Base-by-base conservation (phyloP, 2,797 vertebrate species). In the Propithecus perrieri region DNA sequence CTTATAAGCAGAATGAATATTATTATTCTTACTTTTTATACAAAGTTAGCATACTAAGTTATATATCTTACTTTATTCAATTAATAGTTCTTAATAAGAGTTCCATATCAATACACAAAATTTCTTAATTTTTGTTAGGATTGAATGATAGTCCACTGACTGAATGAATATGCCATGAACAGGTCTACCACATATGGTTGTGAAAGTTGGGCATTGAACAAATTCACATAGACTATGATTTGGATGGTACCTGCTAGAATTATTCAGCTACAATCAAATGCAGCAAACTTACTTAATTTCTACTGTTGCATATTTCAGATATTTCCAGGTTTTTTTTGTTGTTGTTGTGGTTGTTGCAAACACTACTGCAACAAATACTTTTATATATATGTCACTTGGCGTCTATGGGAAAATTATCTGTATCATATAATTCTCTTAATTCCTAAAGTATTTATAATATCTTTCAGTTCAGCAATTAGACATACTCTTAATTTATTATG, bases 401-500 rank as follows among this genome's bases (percentile, higher is more conserved):
- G 57, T 86, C 11, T 92, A 10, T 43, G n/a, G 63, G 9, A 22
- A 79, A 88, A 55, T 81, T 81, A 65, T 83, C 24, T 81, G 33
- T 85, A 22, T 5, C 17, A 48, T 78, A 61, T 48, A 13, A 30
- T 59, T 89, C 7, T 75, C 17, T 72, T 94, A 80, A 79, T 91
- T 96, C 38, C 43, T 85, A 26, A 86, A 53, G 13, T 28, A 20
- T 75, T 84, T 84, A 24, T 72, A 55, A 72, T 67, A 48, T 88
- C 86, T 71, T 30, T 7, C 26, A 85, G 43, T 88, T 33, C 11
- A 72, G 76, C 30, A 85, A 17, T 85, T 91, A 81, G 22, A 67
- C 3, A 53, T 30, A 48, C n/a, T 78, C n/a, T 86, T 88, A 88
- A 74, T 85, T 94, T 93, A 50, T 79, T 89, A 95, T 53, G 20